Evolutionary conservation across 2,888 invertebrate genomes (phyloP).

Genomic region (Mimumesa dahlbomi): DNA sequence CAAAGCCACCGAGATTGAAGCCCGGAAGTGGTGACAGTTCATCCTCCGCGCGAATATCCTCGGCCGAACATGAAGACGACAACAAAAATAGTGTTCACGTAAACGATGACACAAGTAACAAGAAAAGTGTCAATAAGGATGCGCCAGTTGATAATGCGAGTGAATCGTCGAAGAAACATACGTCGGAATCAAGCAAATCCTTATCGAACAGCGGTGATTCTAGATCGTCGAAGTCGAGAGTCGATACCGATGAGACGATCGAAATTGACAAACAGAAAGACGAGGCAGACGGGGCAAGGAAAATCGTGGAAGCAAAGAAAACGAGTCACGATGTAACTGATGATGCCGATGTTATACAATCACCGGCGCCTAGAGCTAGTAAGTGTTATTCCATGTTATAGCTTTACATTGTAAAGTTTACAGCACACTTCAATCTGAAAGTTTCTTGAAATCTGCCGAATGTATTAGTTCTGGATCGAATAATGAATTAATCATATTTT

Average conservation of each 20-base stretch:
- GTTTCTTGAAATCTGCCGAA: too few species aligned
- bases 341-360: constrained; percentile 71
- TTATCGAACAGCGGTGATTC: constrained; percentile 56
- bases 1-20: constrained; percentile 79
- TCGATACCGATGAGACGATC: constrained; percentile 58
- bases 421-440: too few species aligned
- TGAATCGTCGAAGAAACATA: constrained; percentile 12
- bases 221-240: constrained; percentile 48
- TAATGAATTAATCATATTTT: too few species aligned
- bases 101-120: constrained; percentile 12
- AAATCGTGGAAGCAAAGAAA: constrained; percentile 75
- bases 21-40: constrained; percentile 81
- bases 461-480: too few species aligned
- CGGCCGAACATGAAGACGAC: constrained; percentile 52
- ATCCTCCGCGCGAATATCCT: constrained; percentile 23
- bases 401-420: too few species aligned
- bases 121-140: constrained; percentile 27
- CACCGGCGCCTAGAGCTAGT: constrained; percentile 67
- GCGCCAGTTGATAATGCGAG: background rate
- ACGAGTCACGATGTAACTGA: constrained; percentile 77
- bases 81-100: constrained; percentile 7
- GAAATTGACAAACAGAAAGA: constrained; percentile 58
- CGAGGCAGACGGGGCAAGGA: constrained; percentile 72
- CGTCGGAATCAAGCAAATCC: constrained; percentile 53
- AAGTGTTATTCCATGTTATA: constrained; percentile 11